These are phyloP conservation scores for Lemur catta DNA, from an alignment of 2,797 vertebrate genomes.

Conservation along the genomic window DNA sequence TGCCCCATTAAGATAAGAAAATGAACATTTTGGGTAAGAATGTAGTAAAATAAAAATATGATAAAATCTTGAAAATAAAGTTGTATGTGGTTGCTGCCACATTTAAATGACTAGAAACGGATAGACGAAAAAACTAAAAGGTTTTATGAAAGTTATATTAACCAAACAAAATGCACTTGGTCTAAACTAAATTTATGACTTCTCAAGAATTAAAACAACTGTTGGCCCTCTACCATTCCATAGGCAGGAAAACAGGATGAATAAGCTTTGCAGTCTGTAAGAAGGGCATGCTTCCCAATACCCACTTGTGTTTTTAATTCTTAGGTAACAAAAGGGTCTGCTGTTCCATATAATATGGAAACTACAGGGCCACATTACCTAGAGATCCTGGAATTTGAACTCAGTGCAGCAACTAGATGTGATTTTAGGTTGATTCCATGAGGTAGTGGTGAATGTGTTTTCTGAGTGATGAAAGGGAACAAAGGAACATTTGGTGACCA, in stretches of 20 bases:
- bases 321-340: not conserved
- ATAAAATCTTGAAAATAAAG: not conserved
- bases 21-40: not conserved
- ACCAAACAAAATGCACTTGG: not conserved
- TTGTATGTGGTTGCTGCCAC: not conserved
- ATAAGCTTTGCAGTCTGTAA: not conserved
- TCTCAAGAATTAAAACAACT: not conserved
- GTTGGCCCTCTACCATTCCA: not conserved
- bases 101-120: not conserved
- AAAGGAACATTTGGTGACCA: not conserved
- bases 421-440: not conserved
- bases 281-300: not conserved
- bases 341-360: not conserved
- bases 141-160: not conserved
- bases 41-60: not conserved
- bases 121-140: not conserved
- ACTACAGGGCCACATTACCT: not conserved
- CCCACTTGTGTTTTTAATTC: not conserved
- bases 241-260: not conserved
- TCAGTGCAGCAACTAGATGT: not conserved
- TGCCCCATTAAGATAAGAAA: not conserved
- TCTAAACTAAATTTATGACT: not conserved
- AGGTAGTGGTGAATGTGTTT: not conserved
- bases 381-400: not conserved
- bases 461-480: not conserved